Conservation (phyloP, 2,888 invertebrate genomes). For the Ophion ventricosus region DNA sequence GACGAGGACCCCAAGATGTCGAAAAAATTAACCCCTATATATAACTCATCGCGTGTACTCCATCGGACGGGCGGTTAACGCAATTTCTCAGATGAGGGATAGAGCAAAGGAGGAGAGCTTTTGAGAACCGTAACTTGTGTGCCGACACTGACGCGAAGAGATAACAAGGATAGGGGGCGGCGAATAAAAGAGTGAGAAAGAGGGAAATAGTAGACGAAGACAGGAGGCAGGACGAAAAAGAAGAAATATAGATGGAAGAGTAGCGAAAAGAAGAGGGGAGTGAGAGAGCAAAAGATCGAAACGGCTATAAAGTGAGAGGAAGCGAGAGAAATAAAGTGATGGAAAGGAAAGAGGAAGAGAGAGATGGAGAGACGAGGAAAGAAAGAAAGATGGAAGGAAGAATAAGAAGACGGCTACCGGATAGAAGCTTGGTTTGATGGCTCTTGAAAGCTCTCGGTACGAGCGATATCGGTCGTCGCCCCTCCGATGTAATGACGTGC, state of each 20-base stretch:
- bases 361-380: not conserved
- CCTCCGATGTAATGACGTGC: slow-evolving; percentile 26
- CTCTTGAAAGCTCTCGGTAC: slow-evolving; percentile 11
- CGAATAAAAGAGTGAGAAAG: not conserved
- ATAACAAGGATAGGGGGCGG: not conserved
- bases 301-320: not conserved
- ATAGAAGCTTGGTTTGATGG: slow-evolving; percentile 1
- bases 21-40: too few relatives aligned
- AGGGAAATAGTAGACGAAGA: not conserved
- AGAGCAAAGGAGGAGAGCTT: too few relatives aligned
- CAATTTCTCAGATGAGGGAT: too few relatives aligned
- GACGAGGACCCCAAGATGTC: too few relatives aligned
- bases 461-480: slow-evolving; percentile 28
- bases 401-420: not conserved
- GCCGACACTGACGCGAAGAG: too few relatives aligned
- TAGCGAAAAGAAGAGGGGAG: not conserved
- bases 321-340: not conserved
- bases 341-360: not conserved
- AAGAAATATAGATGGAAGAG: not conserved
- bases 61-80: too few relatives aligned
- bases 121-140: too few relatives aligned
- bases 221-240: too few relatives aligned
- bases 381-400: not conserved
- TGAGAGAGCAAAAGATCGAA: not conserved
- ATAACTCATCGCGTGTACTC: too few relatives aligned